Base-by-base conservation (phyloP, 1,140 invertebrate genomes). In the Nasonia longicornis region DNA sequence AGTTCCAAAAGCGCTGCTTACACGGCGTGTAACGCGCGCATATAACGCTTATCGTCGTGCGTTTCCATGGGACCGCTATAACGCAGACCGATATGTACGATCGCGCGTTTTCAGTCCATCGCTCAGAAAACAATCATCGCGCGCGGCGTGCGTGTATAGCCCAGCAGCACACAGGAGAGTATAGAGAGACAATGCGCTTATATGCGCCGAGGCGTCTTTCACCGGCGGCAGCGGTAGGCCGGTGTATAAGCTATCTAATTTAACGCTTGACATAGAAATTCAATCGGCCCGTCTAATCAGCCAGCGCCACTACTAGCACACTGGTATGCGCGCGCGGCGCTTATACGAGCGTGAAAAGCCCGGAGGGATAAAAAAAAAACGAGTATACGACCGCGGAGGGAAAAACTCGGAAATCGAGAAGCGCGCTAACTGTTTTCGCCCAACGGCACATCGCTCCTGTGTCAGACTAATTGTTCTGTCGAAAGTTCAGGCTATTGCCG, bases 201-300 rank as follows among this genome's bases (percentile, higher is more conserved):
- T 20, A n/a, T 16, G 52, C 52, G 20, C 20, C 52, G 52, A 58
- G 20, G 1, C 6, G 20, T 58, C 52, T 58, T 58, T 58, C 52
- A 58, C 52, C 20, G 45, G 14, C 45, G 45, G 45, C 10, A 1
- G 11, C 45, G 11, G 14, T 14, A 10, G 14, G 7, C 7, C 26
- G 20, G 10, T 67, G 52, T 58, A 58, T n/a, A 29, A 31, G 22
- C 64, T 67, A 67, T 42, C 69, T 42, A 80, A 74, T 74, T 80
- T 80, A 66, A 74, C n/a, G 70, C 71, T 80, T 35, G 58, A 20
- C 58, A 74, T 63, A 74, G 71, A 73, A 80, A 73, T 80, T 80
- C 78, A 80, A 80, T 80, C 58, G 72, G 12, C 63, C 11, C 20
- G 52, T 26, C 71, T 73, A 73, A 79, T 80, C 69, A 79, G 48